Evolutionary conservation across 2,113 vertebrate genomes (phyloP).

Genomic region (Cricetomys ansorgei): DNA sequence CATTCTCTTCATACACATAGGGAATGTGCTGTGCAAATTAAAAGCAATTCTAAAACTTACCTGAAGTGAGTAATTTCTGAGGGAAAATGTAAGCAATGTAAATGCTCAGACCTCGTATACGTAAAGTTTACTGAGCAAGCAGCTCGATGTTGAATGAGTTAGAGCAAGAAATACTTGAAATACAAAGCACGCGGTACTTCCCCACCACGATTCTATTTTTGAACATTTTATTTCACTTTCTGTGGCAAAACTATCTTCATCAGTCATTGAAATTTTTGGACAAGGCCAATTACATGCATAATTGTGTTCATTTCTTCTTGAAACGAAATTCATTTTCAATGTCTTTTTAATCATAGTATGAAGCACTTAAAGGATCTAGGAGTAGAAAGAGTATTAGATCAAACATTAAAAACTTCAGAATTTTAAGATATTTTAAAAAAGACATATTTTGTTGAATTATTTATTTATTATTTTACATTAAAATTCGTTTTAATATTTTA

Average conservation of each 20-base stretch:
- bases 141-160: not conserved
- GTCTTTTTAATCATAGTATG: not conserved
- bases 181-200: not conserved
- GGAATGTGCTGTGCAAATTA: not conserved
- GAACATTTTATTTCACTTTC: not conserved
- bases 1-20: not conserved
- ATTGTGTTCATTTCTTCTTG: not conserved
- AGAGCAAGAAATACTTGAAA: not conserved
- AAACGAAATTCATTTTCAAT: not conserved
- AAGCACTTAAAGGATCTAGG: not conserved
- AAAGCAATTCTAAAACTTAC: not conserved
- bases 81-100: not conserved
- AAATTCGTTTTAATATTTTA: too few relatives aligned
- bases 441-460: too few relatives aligned
- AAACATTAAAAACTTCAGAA: not conserved
- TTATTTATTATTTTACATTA: too few relatives aligned
- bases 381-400: not conserved
- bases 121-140: not conserved
- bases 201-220: not conserved
- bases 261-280: not conserved
- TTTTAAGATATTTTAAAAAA: too few relatives aligned
- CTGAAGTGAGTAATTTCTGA: not conserved
- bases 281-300: not conserved
- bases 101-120: not conserved
- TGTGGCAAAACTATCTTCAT: not conserved